Base-by-base conservation (phyloP, 2,888 invertebrate genomes). In the Heliconius aoede region DNA sequence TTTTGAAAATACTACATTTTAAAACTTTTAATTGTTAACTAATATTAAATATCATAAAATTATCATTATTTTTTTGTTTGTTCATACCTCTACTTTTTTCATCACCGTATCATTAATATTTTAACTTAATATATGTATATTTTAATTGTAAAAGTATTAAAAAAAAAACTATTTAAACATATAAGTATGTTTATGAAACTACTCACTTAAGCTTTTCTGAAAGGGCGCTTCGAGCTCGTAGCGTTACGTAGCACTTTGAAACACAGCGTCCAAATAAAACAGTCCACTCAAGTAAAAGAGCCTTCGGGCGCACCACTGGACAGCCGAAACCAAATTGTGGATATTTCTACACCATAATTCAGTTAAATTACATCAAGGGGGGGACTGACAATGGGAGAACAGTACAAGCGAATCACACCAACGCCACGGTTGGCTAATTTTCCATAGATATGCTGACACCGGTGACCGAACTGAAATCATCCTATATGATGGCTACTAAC, bases 341-440 rank as follows among this genome's bases (percentile, higher is more conserved):
- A 83, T 90, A 93, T 91, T 91, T 91, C 90, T 89, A 92, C 88
- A 87, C 87, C 88, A 94, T 93, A 93, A 92, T 92, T 93, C 90
- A 92, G 94, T 93, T 94, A 93, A 94, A 94, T 92, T 89, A 92
- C 91, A 90, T 92, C 87, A 87, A 87, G 91, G 89, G 92, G 93
- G 94, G 93, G 91, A 92, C 78, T 88, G 85, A 94, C 94, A 94
- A 94, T 93, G 85, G 91, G 87, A 91, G 91, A 92, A 90, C 91
- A 93, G 92, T 92, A 93, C 93, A 92, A 90, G 91, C 93, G 91
- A 93, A 93, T 94, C 93, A 93, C 92, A 93, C 93, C 91, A 92
- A 90, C 90, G 92, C 85, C 85, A 93, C 93, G 93, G 91, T 87
- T 92, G 90, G 94, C 91, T 92, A 88, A 91, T 89, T 91, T 88